Percentiles rank a stretch among this genome's conserved stretches.
These are phyloP conservation scores for Hydriomena furcata DNA, from an alignment of 2,888 invertebrate genomes.

Conservation along the genomic window DNA sequence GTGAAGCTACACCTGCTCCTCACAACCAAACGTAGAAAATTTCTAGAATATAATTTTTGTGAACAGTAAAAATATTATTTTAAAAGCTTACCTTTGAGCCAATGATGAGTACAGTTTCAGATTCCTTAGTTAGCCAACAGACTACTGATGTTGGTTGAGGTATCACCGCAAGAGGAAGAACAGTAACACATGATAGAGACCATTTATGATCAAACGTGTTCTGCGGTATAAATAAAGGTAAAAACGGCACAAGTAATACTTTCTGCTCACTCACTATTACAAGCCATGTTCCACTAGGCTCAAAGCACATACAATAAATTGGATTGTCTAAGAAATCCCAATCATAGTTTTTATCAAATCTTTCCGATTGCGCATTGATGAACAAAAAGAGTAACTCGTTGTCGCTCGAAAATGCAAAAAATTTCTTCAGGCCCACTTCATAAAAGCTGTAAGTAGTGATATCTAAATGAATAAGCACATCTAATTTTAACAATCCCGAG, in stretches of 20 bases:
- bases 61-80: not conserved
- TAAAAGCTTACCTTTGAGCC: constrained; percentile 85
- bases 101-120: constrained; percentile 87
- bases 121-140: constrained; percentile 91
- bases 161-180: constrained; percentile 64
- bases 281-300: constrained; percentile 91
- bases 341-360: constrained; percentile 67
- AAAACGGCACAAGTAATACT: constrained; percentile 75
- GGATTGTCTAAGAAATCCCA: constrained; percentile 79
- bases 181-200: constrained; percentile 76
- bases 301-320: constrained; percentile 90
- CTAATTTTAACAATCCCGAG: constrained; percentile 76
- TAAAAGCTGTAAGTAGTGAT: constrained; percentile 70
- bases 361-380: constrained; percentile 64
- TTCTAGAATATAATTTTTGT: too few species aligned
- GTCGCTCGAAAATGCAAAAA: constrained; percentile 71
- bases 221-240: constrained; percentile 73
- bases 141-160: constrained; percentile 84
- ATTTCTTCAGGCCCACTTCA: constrained; percentile 75
- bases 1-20: too few species aligned
- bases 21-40: too few species aligned
- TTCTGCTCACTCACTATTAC: constrained; percentile 84
- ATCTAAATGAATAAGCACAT: constrained; percentile 70
- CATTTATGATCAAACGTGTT: constrained; percentile 74
- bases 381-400: constrained; percentile 70